A percentile compares a stretch with the other conserved stretches of the same genome.
Conservation (phyloP, 2,888 invertebrate genomes). For the Machimus atricapillus region DNA sequence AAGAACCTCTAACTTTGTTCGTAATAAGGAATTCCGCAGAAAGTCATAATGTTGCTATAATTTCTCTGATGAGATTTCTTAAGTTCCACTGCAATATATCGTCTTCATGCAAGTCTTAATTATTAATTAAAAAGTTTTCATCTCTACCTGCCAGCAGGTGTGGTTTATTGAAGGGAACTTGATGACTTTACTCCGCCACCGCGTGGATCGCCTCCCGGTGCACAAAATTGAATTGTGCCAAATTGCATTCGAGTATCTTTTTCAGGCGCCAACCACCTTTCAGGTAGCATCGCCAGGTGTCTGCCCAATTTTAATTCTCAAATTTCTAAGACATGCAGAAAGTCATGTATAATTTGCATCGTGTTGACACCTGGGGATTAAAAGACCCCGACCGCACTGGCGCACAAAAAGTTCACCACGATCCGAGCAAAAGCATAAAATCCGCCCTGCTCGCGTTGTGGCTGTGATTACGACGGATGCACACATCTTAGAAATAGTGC, state of each 20-base stretch:
- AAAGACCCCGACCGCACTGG: not conserved
- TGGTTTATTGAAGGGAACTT: not conserved
- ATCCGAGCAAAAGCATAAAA: not conserved
- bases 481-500: not conserved
- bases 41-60: not conserved
- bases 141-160: not conserved
- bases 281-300: not conserved
- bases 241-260: not conserved
- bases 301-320: not conserved
- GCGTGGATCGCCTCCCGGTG: not conserved
- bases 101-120: not conserved
- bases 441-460: not conserved
- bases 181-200: not conserved
- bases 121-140: not conserved
- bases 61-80: not conserved
- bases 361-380: conserved; percentile 15
- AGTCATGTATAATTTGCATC: conserved; percentile 15
- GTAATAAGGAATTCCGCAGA: not conserved
- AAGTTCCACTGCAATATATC: not conserved
- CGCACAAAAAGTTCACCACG: not conserved
- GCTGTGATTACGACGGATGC: not conserved
- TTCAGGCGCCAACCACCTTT: not conserved
- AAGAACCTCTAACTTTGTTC: not conserved
- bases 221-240: not conserved
- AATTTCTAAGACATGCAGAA: not conserved